Evolutionary conservation across 1,140 invertebrate genomes (phyloP), one percentile per base, ranked within the genome.

Genomic region (Drosophila dunni): DNA sequence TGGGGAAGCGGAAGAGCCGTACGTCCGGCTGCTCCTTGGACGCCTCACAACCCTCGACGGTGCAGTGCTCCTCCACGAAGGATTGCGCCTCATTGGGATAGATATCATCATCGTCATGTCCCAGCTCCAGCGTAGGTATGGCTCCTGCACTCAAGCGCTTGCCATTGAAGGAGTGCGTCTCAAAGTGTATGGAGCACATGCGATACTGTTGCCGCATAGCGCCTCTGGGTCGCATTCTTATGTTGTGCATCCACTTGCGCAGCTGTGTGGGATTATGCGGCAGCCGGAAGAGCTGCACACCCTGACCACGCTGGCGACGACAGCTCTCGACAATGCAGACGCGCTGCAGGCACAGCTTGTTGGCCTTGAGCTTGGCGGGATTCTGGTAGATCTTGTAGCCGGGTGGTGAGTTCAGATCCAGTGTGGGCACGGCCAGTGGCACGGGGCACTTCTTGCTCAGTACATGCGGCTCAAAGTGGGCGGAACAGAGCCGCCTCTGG

Each of bases 341-440:
- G 1, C 89, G 79, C 42, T 90, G 78, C 40, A 84, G 54, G n/a
- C 90, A 76, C 34, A 91, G 56, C 40, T 91, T 91, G 17, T 64
- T 78, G 10, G 81, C 78, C 72, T 85, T 85, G 0, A 91, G 64
- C 60, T 91, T 91, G 7, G 86, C 78, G 9, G 90, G 90, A 69
- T 91, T 91, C 57, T 89, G 90, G 54, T 91, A 91, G 36, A 91
- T 89, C 62, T 91, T 91, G 33, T 90, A 79, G 6, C 90, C 90
- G 1, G 85, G 61, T 0, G 90, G 90, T 0, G 76, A 60, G 40
- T 91, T 91, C 0, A 91, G 54, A n/a, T 91, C 86, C 0, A 91
- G 38, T 5, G 90, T 91, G 7, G 90, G 90, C 45, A 91, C 90
- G 3, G 90, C 82, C 69, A 84, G 44, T 10, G 83, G 77, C 34